A percentile compares a stretch with the other conserved stretches of the same genome.
Evolutionary conservation across 2,113 vertebrate genomes (phyloP).

Genomic region (Cyprinodon brontotheroides): DNA sequence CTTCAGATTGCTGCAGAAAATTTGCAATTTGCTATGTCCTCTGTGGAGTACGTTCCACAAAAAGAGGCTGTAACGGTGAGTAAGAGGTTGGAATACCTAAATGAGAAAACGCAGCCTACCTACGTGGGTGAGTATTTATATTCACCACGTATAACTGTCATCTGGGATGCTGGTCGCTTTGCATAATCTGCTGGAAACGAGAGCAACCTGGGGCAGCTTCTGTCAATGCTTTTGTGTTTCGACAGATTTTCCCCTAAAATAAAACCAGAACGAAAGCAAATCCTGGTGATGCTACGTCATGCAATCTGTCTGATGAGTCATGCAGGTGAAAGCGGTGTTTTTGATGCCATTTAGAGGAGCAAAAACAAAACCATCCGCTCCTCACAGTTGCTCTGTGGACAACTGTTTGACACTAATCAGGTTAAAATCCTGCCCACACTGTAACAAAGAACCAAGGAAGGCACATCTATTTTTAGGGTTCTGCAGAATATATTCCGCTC

Average conservation of each 20-base stretch:
- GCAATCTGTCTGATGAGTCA: conserved; percentile 40
- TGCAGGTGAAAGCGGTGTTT: conserved; percentile 21
- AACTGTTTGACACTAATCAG: conserved; percentile 22
- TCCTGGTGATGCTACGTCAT: not conserved
- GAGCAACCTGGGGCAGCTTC: conserved; percentile 28
- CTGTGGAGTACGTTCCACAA: conserved; percentile 14
- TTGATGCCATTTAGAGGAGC: conserved; percentile 31
- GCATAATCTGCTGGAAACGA: conserved; percentile 21
- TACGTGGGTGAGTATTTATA: conserved; percentile 48
- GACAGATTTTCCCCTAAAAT: not conserved
- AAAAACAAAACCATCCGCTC: conserved; percentile 12
- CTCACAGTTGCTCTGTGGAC: not conserved
- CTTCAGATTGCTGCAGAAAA: conserved; percentile 5
- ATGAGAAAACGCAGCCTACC: conserved; percentile 35
- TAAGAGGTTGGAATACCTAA: conserved; percentile 33
- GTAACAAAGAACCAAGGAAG: not conserved
- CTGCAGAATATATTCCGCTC: not conserved
- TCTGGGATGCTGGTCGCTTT: conserved; percentile 16
- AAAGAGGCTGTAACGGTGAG: conserved; percentile 15
- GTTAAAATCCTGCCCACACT: conserved; percentile 9
- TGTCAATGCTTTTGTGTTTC: conserved; percentile 13
- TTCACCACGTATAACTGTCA: conserved; percentile 40
- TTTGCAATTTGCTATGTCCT: conserved; percentile 9
- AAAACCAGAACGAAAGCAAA: conserved; percentile 3
- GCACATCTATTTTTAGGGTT: not conserved